Base-by-base conservation (phyloP, 2,888 invertebrate species). In the Eumerus sabulonum region DNA sequence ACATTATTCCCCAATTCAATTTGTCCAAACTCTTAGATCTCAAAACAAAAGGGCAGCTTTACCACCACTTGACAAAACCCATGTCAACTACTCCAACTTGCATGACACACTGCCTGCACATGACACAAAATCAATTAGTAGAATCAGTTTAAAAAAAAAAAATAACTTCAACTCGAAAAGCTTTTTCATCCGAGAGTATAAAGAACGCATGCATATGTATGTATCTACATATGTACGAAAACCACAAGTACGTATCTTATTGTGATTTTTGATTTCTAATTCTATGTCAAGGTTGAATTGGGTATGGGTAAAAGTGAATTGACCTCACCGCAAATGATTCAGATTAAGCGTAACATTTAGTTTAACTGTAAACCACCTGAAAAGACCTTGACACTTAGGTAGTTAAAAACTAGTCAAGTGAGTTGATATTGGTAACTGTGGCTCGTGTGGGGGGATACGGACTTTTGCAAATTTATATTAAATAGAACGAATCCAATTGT, bases 221-320 rank as follows among this genome's bases (percentile, higher is more conserved):
- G 7, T 4, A 7, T 27, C 3, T 2, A 2, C 7, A 16, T n/a
- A 16, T 40, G 40, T 12, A 9, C 5, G 47, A 18, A 60, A 45
- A 50, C 4, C 14, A 42, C 48, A 18, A 27, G n/a, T n/a, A 36
- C 36, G 7, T 36, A 40, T 53, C 36, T 53, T 7, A 14, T 9
- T 54, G 14, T n/a, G 12, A 40, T 40, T 40, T 27, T 27, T 27
- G 9, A 16, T 51, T 16, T 7, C 4, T n/a, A 59, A 54, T 73
- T 59, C 63, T 59, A 53, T 66, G 66, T 72, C 72, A 66, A 66
- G 66, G 59, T 50, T 1, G 14, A n/a, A 35, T 13, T 38, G 12
- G 9, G 17, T 13, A n/a, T n/a, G 35, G 14, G 50, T 57, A 64
- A 72, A 66, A 59, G 66, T 53, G 45, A 48, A 40, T 48, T 66